Evolutionary conservation across 2,797 vertebrate genomes (phyloP).

Genomic region (Syncerus caffer): DNA sequence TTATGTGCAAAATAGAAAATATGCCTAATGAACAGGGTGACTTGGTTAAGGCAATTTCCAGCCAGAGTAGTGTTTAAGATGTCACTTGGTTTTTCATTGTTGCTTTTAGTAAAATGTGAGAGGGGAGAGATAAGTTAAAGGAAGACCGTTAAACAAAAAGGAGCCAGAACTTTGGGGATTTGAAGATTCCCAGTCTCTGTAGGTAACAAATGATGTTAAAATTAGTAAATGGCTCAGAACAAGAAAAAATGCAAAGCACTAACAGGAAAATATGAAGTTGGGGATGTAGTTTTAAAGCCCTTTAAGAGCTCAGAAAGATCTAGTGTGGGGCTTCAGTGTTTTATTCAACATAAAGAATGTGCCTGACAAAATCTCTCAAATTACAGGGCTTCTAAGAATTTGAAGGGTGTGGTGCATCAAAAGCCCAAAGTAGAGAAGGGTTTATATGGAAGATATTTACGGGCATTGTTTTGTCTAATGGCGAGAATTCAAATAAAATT

Average conservation of each 20-base stretch:
- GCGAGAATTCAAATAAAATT: neutral
- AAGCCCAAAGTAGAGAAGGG: neutral
- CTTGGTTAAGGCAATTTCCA: neutral
- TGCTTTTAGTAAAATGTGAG: neutral
- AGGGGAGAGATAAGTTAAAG: neutral
- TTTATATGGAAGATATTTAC: neutral
- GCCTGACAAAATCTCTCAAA: slow-evolving; percentile 1
- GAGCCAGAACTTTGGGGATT: neutral
- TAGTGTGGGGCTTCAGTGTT: neutral
- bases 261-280: neutral
- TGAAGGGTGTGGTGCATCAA: neutral
- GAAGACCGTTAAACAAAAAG: neutral
- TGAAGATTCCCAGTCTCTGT: neutral
- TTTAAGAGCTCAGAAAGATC: slow-evolving; percentile 3
- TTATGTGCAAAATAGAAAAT: neutral
- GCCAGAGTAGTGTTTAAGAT: neutral
- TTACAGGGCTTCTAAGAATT: neutral
- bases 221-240: neutral
- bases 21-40: neutral
- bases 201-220: slow-evolving; percentile 3
- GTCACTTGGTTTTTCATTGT: neutral
- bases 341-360: neutral
- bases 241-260: neutral
- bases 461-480: neutral
- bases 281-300: neutral